phyloP scores from a whole-genome alignment of 2,113 vertebrate genomes.

The Cyprinus carpio region DNA sequence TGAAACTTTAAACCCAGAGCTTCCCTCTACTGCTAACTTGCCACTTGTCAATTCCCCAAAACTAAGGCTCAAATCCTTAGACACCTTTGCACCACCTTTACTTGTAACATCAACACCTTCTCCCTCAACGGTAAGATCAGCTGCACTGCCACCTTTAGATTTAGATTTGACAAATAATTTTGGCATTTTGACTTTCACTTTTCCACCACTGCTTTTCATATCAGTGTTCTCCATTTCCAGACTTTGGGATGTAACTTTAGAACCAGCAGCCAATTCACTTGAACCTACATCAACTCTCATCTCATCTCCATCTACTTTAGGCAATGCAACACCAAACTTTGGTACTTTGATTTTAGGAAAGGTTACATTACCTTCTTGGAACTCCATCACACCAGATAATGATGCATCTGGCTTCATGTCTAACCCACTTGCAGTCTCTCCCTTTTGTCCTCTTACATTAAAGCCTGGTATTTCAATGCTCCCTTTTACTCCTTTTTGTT shows the following conservation, averaged over 20 bases:
- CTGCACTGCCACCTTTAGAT: constrained; percentile 75
- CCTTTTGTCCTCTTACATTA: constrained; percentile 62
- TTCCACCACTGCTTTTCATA: constrained; percentile 73
- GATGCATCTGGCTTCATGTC: constrained; percentile 42
- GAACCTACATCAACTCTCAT: constrained; percentile 63
- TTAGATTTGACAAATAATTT: constrained; percentile 90
- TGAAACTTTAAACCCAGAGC: constrained; percentile 67
- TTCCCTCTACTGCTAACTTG: constrained; percentile 66
- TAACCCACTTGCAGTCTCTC: constrained; percentile 43
- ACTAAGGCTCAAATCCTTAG: constrained; percentile 77
- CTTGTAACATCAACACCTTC: constrained; percentile 70
- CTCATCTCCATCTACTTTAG: constrained; percentile 69
- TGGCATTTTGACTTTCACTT: constrained; percentile 88
- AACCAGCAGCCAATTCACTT: constrained; percentile 59
- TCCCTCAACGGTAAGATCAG: constrained; percentile 63
- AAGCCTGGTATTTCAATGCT: constrained; percentile 55
- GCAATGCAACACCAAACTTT: constrained; percentile 78
- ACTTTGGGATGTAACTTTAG: constrained; percentile 61
- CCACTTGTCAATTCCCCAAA: constrained; percentile 69
- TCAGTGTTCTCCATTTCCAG: constrained; percentile 77
- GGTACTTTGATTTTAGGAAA: constrained; percentile 84
- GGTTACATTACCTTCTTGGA: constrained; percentile 68
- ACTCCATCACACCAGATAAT: constrained; percentile 62
- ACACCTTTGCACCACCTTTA: constrained; percentile 77
- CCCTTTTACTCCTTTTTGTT: constrained; percentile 67